These are phyloP conservation scores for Callopanchax toddi DNA, from an alignment of 2,113 vertebrate species.

Conservation along the genomic window DNA sequence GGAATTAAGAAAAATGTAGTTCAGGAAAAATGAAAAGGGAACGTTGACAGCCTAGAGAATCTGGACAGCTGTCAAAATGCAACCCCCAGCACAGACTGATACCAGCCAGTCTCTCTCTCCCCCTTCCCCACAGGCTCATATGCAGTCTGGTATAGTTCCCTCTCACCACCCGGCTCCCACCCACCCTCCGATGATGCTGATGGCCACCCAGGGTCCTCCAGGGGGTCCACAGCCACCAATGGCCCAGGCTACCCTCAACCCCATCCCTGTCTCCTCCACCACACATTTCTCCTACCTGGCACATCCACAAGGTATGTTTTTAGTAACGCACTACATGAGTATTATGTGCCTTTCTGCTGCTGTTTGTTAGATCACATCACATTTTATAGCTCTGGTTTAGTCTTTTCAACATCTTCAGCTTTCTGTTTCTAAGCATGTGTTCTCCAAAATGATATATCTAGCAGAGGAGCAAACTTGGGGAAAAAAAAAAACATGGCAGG, in stretches of 20 bases:
- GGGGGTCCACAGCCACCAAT: slow-evolving; percentile 92
- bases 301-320: slow-evolving; percentile 76
- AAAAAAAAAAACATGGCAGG: not conserved
- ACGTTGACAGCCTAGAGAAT: too few species aligned
- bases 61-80: too few species aligned
- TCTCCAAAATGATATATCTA: not conserved
- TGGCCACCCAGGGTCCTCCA: slow-evolving; percentile 92
- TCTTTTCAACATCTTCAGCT: not conserved
- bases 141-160: slow-evolving; percentile 97
- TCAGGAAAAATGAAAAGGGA: too few species aligned
- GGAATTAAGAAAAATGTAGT: too few species aligned
- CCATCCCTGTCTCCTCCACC: slow-evolving; percentile 88
- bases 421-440: not conserved
- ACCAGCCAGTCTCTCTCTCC: too few species aligned
- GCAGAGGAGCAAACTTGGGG: not conserved
- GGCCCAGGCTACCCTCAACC: slow-evolving; percentile 93
- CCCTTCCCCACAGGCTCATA: slow-evolving; percentile 86
- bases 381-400: too few species aligned
- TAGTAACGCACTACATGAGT: too few species aligned
- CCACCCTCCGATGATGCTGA: slow-evolving; percentile 98
- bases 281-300: slow-evolving; percentile 83
- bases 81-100: too few species aligned
- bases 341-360: too few species aligned
- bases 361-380: too few species aligned
- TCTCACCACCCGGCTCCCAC: slow-evolving; percentile 89